A percentile compares a stretch with the other conserved stretches of the same genome.
Evolutionary conservation across 2,797 vertebrate genomes (phyloP).

Genomic region (Psittacula echo): DNA sequence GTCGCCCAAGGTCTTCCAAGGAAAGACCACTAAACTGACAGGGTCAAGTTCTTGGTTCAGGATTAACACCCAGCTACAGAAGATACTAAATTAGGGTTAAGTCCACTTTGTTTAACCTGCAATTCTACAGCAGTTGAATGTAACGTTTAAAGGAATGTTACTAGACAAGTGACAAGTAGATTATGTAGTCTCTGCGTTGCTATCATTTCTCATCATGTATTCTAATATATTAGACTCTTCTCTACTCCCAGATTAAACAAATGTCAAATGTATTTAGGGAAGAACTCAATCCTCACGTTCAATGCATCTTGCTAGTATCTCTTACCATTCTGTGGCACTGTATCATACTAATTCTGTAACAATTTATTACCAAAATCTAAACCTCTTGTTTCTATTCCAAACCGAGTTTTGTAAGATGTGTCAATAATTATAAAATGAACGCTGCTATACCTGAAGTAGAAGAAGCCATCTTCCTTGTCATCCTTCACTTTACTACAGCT

Average conservation of each 20-base stretch:
- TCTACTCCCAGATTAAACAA: background rate
- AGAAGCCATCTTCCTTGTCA: slow-evolving; percentile 83
- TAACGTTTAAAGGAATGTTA: background rate
- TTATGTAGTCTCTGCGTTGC: background rate
- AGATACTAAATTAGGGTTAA: background rate
- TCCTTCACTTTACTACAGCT: slow-evolving; percentile 86
- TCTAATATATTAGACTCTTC: background rate
- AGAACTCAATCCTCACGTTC: background rate
- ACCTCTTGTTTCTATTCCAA: background rate
- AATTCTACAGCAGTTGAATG: background rate
- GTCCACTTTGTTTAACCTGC: background rate
- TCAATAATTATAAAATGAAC: background rate
- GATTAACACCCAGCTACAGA: background rate
- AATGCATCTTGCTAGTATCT: background rate
- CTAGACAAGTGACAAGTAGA: background rate
- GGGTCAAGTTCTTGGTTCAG: background rate
- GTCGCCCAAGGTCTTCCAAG: background rate
- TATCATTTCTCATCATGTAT: background rate
- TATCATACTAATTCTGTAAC: background rate
- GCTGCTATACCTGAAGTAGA: slow-evolving; percentile 88
- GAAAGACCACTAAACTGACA: background rate
- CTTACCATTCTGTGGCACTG: background rate
- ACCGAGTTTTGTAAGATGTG: background rate
- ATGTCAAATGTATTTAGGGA: background rate
- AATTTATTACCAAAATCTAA: background rate